Evolutionary conservation across 1,140 invertebrate genomes (phyloP).

Genomic region (Leptopilina boulardi): DNA sequence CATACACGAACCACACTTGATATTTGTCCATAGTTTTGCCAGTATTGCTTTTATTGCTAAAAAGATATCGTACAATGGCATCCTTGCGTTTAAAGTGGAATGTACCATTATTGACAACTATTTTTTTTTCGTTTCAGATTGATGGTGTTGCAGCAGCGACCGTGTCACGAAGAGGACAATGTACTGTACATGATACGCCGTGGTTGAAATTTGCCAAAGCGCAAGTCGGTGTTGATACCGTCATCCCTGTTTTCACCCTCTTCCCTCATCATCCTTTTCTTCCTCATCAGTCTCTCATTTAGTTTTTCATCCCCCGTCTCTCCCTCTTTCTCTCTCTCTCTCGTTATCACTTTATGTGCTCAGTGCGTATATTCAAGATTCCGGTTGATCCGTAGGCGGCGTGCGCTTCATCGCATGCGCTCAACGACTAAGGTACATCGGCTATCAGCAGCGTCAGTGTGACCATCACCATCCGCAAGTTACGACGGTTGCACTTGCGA

Average conservation of each 20-base stretch:
- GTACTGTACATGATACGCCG: conserved; percentile 45
- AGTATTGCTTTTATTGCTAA: neutral
- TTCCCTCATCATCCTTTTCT: conserved; percentile 3
- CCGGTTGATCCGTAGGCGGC: conserved; percentile 18
- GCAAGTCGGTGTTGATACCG: conserved; percentile 36
- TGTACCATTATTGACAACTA: neutral
- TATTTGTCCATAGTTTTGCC: too few relatives aligned
- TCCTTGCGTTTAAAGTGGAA: too few relatives aligned
- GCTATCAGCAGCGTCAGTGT: conserved; percentile 48
- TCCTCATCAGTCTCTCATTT: conserved; percentile 15
- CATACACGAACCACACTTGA: too few relatives aligned
- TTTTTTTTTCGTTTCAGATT: conserved; percentile 16
- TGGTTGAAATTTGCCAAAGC: conserved; percentile 45
- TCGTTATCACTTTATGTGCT: conserved; percentile 22
- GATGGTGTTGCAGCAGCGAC: conserved; percentile 38
- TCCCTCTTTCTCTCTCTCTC: conserved; percentile 32
- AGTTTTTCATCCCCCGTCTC: conserved; percentile 24
- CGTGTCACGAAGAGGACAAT: conserved; percentile 34
- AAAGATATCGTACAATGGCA: too few relatives aligned
- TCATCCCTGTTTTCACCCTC: conserved; percentile 40
- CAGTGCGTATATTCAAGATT: conserved; percentile 11
- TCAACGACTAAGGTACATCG: conserved; percentile 37
- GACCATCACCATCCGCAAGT: conserved; percentile 49
- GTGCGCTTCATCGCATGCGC: conserved; percentile 12
- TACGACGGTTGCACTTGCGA: conserved; percentile 39